phyloP scores from a whole-genome alignment of 1,140 invertebrate genomes.

The Propsilocerus akamusi region DNA sequence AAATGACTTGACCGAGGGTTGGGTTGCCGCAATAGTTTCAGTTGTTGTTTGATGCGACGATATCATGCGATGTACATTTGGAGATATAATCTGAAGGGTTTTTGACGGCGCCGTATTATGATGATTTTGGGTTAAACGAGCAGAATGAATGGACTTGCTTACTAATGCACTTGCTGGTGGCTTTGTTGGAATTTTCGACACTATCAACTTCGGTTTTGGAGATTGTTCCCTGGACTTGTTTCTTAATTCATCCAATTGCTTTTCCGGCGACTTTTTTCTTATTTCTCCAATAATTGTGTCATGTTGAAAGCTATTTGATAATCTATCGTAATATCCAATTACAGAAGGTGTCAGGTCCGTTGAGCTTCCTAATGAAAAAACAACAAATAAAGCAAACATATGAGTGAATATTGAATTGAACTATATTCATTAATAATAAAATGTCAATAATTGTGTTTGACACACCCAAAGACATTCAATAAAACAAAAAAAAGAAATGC shows the following conservation, averaged over 20 bases:
- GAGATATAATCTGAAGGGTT: background rate
- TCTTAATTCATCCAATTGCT: background rate
- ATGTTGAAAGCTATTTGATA: slow-evolving; percentile 11
- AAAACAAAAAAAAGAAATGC: too few species aligned
- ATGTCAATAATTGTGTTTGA: too few species aligned
- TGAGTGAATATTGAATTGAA: too few species aligned
- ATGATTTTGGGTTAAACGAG: background rate
- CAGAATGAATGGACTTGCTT: background rate
- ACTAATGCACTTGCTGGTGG: background rate
- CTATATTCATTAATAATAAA: too few species aligned
- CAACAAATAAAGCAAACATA: slow-evolving; percentile 3
- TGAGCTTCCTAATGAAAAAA: slow-evolving; percentile 32
- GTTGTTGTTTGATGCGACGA: slow-evolving; percentile 1
- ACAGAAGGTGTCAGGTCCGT: slow-evolving; percentile 35
- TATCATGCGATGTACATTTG: slow-evolving; percentile 1
- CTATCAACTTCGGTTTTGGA: background rate
- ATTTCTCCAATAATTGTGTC: background rate
- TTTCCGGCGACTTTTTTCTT: background rate
- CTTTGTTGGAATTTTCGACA: background rate
- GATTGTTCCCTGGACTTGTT: background rate
- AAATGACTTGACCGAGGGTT: background rate
- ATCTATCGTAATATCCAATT: slow-evolving; percentile 32
- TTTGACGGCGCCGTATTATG: background rate
- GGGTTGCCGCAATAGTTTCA: background rate
- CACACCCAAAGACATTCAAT: too few species aligned